A percentile compares a stretch with the other conserved stretches of the same genome.
Evolutionary conservation across 2,113 vertebrate species (phyloP).

Genomic region (Corydoras sp.): DNA sequence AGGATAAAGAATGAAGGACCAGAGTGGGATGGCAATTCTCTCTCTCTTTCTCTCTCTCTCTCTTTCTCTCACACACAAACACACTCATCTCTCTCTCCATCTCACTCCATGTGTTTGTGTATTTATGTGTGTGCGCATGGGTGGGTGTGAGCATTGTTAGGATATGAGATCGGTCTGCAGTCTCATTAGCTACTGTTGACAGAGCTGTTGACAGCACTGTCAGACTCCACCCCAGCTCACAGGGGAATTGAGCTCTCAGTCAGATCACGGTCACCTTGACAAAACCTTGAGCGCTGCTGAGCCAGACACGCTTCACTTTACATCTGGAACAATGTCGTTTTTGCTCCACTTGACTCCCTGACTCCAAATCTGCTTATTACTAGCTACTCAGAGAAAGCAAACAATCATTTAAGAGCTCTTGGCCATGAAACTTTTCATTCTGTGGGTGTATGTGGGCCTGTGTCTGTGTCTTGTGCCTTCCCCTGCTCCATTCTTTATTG

Average conservation of each 20-base stretch:
- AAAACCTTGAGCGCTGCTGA: slow-evolving; percentile 22
- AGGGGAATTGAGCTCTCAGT: slow-evolving; percentile 24
- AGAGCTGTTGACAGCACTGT: slow-evolving; percentile 33
- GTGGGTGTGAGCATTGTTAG: slow-evolving; percentile 16
- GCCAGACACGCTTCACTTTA: slow-evolving; percentile 23
- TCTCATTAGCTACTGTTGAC: slow-evolving; percentile 38
- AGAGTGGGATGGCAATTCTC: not conserved
- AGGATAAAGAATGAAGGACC: slow-evolving; percentile 14
- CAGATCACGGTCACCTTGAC: slow-evolving; percentile 35
- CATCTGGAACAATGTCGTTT: not conserved
- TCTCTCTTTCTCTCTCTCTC: not conserved
- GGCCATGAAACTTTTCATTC: not conserved
- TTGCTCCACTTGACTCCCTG: slow-evolving; percentile 1
- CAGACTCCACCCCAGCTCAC: slow-evolving; percentile 19
- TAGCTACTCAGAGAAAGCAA: not conserved
- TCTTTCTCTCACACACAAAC: too few relatives aligned
- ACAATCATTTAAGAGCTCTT: not conserved
- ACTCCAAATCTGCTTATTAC: slow-evolving; percentile 1
- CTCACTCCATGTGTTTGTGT: too few relatives aligned
- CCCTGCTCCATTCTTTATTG: not conserved
- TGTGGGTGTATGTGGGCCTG: not conserved
- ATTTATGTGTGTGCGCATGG: slow-evolving; percentile 9
- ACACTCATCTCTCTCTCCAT: too few relatives aligned
- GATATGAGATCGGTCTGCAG: slow-evolving; percentile 18
- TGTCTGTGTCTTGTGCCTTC: not conserved